Base-by-base conservation (phyloP, 1,140 invertebrate species). In the Metopolophium dirhodum region DNA sequence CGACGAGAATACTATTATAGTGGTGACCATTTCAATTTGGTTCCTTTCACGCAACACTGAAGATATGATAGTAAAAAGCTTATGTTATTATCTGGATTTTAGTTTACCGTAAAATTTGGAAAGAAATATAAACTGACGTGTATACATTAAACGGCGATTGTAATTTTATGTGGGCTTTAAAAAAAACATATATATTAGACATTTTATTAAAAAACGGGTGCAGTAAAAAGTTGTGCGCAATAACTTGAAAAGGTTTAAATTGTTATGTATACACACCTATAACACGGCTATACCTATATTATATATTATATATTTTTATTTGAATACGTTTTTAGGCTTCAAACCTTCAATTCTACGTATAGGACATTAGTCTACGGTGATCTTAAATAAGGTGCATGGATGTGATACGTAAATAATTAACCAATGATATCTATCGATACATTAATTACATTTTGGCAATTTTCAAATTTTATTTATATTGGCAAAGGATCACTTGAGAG, bases 51-150 rank as follows among this genome's bases (percentile, higher is more conserved):
- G 18, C 88, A 89, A 89, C 88, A 23, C 88, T 57, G 35, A 51
- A 89, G 22, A 54, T 57, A 89, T 89, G 51, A 57, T 57, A 89
- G 23, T 89, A 89, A 89, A 57, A 89, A 41, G n/a, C 35, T 37
- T 35, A 37, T 8, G 22, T 57, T 57, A 57, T 89, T 57, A 57
- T 89, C 8, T 89, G 88, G 51, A 89, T 57, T 57, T 23, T 26
- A 57, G 22, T 57, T 57, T 57, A 57, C 49, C n/a, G 35, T 37
- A 41, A 37, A 89, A 89, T 89, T 26, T 57, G 26, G 11, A 57
- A 26, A 89, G 23, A 57, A 49, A 51, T 54, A 87, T 51, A 54
- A 51, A 88, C 30, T 26, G 49, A 35, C 49, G 22, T 26, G 49
- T 51, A n/a, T 8, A n/a, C 47, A 49, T 87, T 49, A 49, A n/a